Conservation (phyloP, 2,797 vertebrate species). For the Poeciliopsis presidionis region DNA sequence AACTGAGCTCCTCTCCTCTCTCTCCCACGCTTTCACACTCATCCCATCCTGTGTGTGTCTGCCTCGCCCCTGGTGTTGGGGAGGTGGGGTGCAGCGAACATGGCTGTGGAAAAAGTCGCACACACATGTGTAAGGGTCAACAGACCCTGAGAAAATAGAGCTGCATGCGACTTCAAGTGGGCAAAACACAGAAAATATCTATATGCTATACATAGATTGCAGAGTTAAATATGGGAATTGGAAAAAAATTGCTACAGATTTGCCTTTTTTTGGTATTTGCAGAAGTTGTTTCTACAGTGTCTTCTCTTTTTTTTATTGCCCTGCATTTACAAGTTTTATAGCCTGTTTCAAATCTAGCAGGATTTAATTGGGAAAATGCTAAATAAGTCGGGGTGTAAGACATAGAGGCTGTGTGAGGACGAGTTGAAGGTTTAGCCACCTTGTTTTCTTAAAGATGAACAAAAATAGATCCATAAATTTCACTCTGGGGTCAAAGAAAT, state of each 20-base stretch:
- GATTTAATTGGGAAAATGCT: neutral
- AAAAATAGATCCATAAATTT: neutral
- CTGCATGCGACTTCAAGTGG: slow-evolving; percentile 24
- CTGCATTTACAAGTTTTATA: neutral
- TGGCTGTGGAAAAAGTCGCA: slow-evolving; percentile 66
- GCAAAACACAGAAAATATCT: slow-evolving; percentile 14
- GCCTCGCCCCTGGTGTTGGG: slow-evolving; percentile 57
- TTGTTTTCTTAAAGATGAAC: neutral
- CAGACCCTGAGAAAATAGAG: slow-evolving; percentile 64
- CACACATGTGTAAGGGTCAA: slow-evolving; percentile 58
- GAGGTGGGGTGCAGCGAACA: slow-evolving; percentile 60
- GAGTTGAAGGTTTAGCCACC: neutral
- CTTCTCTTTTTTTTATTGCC: neutral
- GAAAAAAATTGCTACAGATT: neutral
- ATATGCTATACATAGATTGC: neutral
- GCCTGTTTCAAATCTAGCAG: neutral
- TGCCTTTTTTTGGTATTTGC: neutral
- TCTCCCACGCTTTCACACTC: slow-evolving; percentile 77
- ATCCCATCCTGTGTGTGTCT: slow-evolving; percentile 67
- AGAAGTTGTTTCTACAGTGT: neutral
- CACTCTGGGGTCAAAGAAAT: neutral
- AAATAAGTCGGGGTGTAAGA: neutral
- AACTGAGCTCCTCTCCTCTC: slow-evolving; percentile 62
- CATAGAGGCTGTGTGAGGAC: neutral
- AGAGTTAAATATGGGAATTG: neutral